Percentiles rank a stretch among this genome's conserved stretches.
Evolutionary conservation across 2,113 vertebrate genomes (phyloP).

Genomic region (Salvelinus sp.): DNA sequence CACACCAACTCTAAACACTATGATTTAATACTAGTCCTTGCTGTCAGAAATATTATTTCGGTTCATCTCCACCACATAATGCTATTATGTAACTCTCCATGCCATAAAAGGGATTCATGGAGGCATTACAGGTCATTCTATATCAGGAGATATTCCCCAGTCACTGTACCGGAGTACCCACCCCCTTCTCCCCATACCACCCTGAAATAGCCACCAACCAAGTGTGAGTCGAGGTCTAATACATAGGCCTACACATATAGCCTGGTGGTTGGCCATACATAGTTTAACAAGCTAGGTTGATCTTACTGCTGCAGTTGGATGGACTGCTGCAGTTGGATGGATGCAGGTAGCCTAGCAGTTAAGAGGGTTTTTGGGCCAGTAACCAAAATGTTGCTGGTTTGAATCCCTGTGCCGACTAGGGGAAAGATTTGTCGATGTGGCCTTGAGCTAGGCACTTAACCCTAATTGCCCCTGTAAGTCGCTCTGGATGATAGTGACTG

Average conservation of each 20-base stretch:
- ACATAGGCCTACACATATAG: not conserved
- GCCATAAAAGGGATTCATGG: slow-evolving; percentile 1
- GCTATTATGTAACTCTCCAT: not conserved
- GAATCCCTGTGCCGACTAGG: no score
- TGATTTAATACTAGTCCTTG: not conserved
- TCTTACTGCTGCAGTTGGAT: not conserved
- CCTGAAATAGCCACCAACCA: slow-evolving; percentile 15
- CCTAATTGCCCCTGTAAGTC: no score
- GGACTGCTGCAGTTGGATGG: not conserved
- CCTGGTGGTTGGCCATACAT: not conserved
- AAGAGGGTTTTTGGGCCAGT: no score
- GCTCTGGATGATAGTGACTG: no score
- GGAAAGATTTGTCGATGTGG: no score
- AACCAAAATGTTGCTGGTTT: no score
- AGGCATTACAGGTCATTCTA: not conserved
- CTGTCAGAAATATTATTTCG: not conserved
- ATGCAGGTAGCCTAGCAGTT: not conserved
- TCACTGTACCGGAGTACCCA: not conserved
- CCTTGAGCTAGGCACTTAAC: no score
- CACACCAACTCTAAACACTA: not conserved
- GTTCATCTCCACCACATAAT: not conserved
- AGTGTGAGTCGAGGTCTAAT: slow-evolving; percentile 6
- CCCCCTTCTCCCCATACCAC: slow-evolving; percentile 8
- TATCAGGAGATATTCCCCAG: not conserved
- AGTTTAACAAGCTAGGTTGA: not conserved